Percentiles rank a stretch among this genome's conserved stretches.
Evolutionary conservation across 2,888 invertebrate genomes (phyloP).

Genomic region (Philopedon plagiatum): DNA sequence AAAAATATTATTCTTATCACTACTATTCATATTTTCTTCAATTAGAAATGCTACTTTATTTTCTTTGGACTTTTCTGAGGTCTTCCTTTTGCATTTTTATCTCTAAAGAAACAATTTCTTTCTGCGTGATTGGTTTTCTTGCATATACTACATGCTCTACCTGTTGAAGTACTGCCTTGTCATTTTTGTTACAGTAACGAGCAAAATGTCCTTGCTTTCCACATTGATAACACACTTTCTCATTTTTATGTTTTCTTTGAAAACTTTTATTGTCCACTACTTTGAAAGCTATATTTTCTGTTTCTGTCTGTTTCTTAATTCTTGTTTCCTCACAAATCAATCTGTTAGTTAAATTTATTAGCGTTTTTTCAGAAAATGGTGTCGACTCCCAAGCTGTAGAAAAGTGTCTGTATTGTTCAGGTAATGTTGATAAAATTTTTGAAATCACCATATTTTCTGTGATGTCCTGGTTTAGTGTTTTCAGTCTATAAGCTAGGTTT

Average conservation of each 20-base stretch:
- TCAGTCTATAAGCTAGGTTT: conserved; percentile 42
- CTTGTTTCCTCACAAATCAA: conserved; percentile 39
- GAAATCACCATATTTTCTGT: conserved; percentile 46
- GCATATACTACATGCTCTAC: conserved; percentile 35
- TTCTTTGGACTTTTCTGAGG: no score
- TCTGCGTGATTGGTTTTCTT: conserved; percentile 41
- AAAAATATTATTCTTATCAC: background rate
- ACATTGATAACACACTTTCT: conserved; percentile 34
- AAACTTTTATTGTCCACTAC: background rate
- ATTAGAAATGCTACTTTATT: conserved; percentile 18
- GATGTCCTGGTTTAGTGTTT: conserved; percentile 33
- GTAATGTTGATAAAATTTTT: conserved; percentile 50
- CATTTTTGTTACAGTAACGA: conserved; percentile 6
- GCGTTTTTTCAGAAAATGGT: conserved; percentile 22
- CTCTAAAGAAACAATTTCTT: conserved; percentile 38
- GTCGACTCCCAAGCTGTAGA: conserved; percentile 42
- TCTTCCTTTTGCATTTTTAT: background rate
- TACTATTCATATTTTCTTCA: conserved; percentile 12
- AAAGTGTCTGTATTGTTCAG: conserved; percentile 62
- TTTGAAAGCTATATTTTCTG: conserved; percentile 32
- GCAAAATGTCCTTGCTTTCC: conserved; percentile 34
- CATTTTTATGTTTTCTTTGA: no score
- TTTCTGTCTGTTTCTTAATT: conserved; percentile 20
- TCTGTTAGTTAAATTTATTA: conserved; percentile 41
- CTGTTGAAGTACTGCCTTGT: background rate